phyloP scores from a whole-genome alignment of 1,140 invertebrate genomes.

The Bombus pyrosoma region DNA sequence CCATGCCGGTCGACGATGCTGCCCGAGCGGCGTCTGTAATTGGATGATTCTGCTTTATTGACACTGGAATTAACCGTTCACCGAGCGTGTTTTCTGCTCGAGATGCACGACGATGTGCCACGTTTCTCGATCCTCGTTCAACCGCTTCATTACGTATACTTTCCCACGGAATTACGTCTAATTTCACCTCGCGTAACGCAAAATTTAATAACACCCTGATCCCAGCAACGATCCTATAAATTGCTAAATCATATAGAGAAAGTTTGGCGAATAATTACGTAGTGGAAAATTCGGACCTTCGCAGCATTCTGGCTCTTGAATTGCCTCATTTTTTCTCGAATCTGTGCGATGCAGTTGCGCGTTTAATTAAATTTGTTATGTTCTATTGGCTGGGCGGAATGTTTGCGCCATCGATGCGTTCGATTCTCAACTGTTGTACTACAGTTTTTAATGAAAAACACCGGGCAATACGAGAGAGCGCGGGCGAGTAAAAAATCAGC shows the following conservation, averaged over 20 bases:
- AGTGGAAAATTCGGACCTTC: neutral
- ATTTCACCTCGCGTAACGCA: neutral
- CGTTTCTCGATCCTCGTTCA: slow-evolving; percentile 45
- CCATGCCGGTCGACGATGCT: slow-evolving; percentile 33
- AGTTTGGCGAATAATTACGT: neutral
- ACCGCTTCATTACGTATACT: slow-evolving; percentile 38
- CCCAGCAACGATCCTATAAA: neutral
- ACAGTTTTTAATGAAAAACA: slow-evolving; percentile 15
- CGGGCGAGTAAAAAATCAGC: neutral
- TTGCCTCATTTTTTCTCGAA: neutral
- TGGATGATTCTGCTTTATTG: slow-evolving; percentile 69
- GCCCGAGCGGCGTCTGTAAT: slow-evolving; percentile 61
- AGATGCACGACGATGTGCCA: slow-evolving; percentile 31
- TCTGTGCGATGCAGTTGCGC: neutral
- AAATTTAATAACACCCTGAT: neutral
- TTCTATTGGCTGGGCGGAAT: neutral
- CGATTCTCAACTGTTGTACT: neutral
- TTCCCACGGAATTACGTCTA: neutral
- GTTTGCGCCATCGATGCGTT: neutral
- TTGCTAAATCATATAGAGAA: neutral
- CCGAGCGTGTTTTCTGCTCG: slow-evolving; percentile 48
- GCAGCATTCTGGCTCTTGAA: neutral
- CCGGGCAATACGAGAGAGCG: neutral
- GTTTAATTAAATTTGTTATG: slow-evolving; percentile 9
- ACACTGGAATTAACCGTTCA: slow-evolving; percentile 64